Evolutionary conservation across 2,113 vertebrate genomes (phyloP).

Genomic region (Tragelaphus strepsiceros): DNA sequence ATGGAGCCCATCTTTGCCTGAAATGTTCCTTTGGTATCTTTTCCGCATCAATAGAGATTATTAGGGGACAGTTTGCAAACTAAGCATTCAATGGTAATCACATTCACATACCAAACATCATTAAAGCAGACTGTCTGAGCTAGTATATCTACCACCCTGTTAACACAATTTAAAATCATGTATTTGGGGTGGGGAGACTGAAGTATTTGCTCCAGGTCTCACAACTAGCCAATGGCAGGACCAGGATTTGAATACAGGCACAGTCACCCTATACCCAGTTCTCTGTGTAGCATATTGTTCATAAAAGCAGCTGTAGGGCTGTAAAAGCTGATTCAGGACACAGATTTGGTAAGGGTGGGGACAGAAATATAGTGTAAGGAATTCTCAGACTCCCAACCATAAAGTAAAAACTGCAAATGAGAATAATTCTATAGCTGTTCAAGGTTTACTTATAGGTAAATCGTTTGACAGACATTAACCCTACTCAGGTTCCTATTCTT

Average conservation of each 20-base stretch:
- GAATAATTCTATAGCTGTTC: neutral
- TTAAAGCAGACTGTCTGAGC: neutral
- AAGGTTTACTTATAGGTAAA: neutral
- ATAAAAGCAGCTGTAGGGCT: neutral
- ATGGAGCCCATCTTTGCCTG: too few relatives aligned
- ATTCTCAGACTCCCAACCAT: neutral
- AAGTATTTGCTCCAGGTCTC: neutral
- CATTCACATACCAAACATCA: neutral
- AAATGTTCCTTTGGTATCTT: too few relatives aligned
- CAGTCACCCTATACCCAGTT: neutral
- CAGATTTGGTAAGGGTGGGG: accelerated
- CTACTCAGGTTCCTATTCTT: neutral
- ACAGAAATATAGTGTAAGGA: neutral
- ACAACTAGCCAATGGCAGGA: neutral
- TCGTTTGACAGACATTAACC: neutral
- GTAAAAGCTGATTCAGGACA: neutral
- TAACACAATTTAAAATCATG: neutral
- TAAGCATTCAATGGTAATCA: neutral
- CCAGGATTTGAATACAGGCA: neutral
- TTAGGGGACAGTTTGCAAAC: neutral
- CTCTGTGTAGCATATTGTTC: neutral
- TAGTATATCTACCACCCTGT: neutral
- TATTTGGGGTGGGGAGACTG: neutral
- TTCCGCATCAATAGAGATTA: neutral
- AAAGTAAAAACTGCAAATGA: neutral